These are phyloP conservation scores for Hyla sarda DNA, from an alignment of 2,113 vertebrate species.

Conservation along the genomic window DNA sequence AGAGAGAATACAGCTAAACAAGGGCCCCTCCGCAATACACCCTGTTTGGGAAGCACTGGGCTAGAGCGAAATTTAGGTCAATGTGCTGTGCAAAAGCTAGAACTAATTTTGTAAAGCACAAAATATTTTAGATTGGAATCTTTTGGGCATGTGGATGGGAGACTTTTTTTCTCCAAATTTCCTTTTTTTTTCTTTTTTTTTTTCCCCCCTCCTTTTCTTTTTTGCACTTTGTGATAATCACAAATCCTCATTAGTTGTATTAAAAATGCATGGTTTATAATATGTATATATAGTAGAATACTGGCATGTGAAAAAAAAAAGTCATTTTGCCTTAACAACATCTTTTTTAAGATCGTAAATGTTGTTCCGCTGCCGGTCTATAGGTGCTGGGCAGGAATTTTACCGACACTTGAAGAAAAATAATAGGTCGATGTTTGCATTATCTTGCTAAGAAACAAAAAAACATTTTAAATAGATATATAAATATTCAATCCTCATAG, in stretches of 20 bases:
- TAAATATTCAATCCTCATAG: not conserved
- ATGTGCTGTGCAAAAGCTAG: not conserved
- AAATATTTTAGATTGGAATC: not conserved
- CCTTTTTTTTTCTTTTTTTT: not conserved
- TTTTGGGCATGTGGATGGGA: not conserved
- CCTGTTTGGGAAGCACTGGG: too few species aligned
- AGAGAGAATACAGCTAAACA: too few species aligned
- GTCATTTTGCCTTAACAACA: conserved; percentile 23
- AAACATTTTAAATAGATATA: too few species aligned
- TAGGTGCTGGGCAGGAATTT: not conserved
- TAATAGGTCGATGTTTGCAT: not conserved
- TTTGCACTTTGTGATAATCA: conserved; percentile 41
- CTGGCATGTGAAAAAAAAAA: conserved; percentile 16
- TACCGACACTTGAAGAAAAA: not conserved
- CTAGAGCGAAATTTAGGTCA: too few species aligned
- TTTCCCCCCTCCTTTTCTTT: not conserved
- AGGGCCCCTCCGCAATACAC: too few species aligned
- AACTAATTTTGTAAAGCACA: not conserved
- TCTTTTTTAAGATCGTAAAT: not conserved
- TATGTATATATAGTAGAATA: conserved; percentile 23
- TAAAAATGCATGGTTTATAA: conserved; percentile 23
- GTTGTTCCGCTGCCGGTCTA: not conserved
- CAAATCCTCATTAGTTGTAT: not conserved
- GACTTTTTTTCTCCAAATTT: not conserved
- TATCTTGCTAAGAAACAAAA: too few species aligned